Base-by-base conservation (phyloP, 2,888 invertebrate genomes). In the Pollenia amentaria region DNA sequence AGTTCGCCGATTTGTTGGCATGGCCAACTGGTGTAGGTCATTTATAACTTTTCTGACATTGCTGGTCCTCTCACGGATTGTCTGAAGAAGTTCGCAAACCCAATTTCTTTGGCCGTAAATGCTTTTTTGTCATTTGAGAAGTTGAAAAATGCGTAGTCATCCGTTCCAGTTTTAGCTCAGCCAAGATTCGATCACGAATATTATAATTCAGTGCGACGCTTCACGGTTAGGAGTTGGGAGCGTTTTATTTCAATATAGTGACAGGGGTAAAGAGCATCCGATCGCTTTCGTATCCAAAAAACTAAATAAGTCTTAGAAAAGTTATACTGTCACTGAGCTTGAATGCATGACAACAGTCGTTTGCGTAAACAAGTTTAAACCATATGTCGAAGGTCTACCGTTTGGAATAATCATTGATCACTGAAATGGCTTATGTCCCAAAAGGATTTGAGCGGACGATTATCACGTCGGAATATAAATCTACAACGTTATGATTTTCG, bases 211-310 rank as follows among this genome's bases (percentile, higher is more conserved):
- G n/a, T 81, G 76, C 21, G 82, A 81, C 62, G 77, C 77, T 7
- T 82, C 78, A 1, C 40, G 40, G 8, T 44, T 73, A 8, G 82
- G 80, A n/a, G n/a, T n/a, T n/a, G n/a, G n/a, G n/a, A n/a, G n/a
- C n/a, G n/a, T n/a, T n/a, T n/a, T n/a, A n/a, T 18, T 69, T 80
- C 85, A 85, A 40, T 48, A 65, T 12, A 76, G 83, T 21, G 64
- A 76, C 10, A 9, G 60, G 8, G 79, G 57, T 7, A 60, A 40
- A 7, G 80, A 85, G 46, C 46, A 72, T 11, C 77, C 87, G n/a
- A n/a, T n/a, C n/a, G n/a, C n/a, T n/a, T n/a, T n/a, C n/a, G n/a
- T n/a, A n/a, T n/a, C n/a, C n/a, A 44, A 72, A 16, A 53, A 16
- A 9, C n/a, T 53, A 16, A n/a, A 16, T 16, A 16, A 16, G 4